phyloP scores from a whole-genome alignment of 1,140 invertebrate genomes.

The Tetragonula clypearis region DNA sequence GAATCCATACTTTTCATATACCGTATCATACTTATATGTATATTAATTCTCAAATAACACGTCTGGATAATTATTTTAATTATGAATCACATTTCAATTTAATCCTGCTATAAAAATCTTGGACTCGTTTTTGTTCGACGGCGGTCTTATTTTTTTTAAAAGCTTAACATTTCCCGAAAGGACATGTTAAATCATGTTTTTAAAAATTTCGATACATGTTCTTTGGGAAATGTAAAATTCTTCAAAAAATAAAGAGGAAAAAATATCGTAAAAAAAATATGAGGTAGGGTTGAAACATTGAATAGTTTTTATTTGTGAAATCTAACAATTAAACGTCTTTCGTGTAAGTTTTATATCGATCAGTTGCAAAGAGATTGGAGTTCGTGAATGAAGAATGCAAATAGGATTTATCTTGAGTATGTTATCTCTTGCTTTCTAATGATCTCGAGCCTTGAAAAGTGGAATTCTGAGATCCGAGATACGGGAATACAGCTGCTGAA shows the following conservation, averaged over 20 bases:
- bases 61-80: neutral
- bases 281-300: neutral
- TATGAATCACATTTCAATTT: neutral
- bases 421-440: slow-evolving; percentile 14
- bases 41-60: neutral
- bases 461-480: neutral
- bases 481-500: slow-evolving; percentile 2
- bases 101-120: no score
- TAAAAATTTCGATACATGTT: no score
- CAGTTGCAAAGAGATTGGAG: neutral
- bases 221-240: no score
- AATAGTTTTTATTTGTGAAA: neutral
- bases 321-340: neutral
- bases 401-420: neutral
- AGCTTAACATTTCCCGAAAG: no score
- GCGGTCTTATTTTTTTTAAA: no score
- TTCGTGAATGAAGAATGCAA: neutral
- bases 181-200: no score
- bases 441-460: neutral
- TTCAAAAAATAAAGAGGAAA: no score
- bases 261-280: no score
- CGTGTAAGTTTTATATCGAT: neutral
- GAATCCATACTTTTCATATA: neutral
- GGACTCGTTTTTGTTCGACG: no score
- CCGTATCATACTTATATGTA: neutral